Base-by-base conservation (phyloP, 2,797 vertebrate genomes). In the Vespertilio murinus region DNA sequence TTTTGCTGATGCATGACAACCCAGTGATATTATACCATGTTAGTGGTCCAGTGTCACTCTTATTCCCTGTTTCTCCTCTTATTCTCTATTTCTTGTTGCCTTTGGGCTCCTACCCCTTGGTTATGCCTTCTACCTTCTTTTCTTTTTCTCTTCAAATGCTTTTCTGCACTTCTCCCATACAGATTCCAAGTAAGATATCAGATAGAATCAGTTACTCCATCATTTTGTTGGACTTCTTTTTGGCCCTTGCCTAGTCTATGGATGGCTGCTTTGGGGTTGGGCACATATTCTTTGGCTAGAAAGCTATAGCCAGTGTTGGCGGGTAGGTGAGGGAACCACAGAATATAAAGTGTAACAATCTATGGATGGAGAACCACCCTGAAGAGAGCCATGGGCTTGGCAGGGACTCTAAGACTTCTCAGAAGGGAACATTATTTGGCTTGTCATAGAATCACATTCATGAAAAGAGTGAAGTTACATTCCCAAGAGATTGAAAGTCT, bases 251-350 rank as follows among this genome's bases (percentile, higher is more conserved):
- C 52, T 25, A 90, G 22, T 38, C 70, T 80, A 18, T 25, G 16
- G 49, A 61, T 90, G 42, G 22, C 23, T 83, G 56, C 6, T 4
- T 94, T 90, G 86, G 30, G 17, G 22, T 64, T 75, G 30, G 61
- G 13, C 13, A 81, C 4, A 75, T 16, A 86, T 94, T 84, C n/a
- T 94, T 79, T 84, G 77, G 40, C 35, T 64, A 28, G 38, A 95
- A 69, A 71, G 8, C 23, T 89, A 40, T 7, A 91, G 28, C 23
- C 42, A 70, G 25, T 71, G 5, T 59, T 73, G n/a, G 25, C 38
- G 8, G n/a, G n/a, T 22, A 38, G 8, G 4, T 81, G 30, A 25
- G 16, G 33, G 20, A 80, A 80, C 47, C 28, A 82, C 3, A 73
- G n/a, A 38, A 78, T 56, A 78, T 52, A 74, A 85, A 88, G 49